Evolutionary conservation across 2,113 vertebrate genomes (phyloP), one percentile per base, ranked within the genome.

Genomic region (Phrynosoma platyrhinos): DNA sequence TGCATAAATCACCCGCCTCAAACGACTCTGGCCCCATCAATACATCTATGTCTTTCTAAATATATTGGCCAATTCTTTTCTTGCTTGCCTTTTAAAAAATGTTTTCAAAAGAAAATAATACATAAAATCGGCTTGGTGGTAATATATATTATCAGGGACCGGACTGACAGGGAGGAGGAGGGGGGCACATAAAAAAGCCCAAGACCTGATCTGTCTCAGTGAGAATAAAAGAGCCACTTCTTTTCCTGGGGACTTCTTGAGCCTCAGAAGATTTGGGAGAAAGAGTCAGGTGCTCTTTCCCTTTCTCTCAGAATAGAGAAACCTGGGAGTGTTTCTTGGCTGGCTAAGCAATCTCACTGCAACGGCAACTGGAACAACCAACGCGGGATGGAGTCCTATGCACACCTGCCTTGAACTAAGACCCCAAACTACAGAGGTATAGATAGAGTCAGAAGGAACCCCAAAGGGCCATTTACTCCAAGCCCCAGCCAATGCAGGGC

Each of bases 1-100:
- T 30, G 42, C 52, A 93, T 88, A 91, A 79, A 90, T 93, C 94
- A 90, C 89, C 18, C 36, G 83, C 87, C 92, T 92, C 92, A 80
- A 82, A 80, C 0, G 53, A 69, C 89, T 1, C 42, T 20, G 21
- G 80, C 75, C 91, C 87, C 87, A 13, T 58, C 92, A 69, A 90
- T 91, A 80, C 14, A 88, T 95, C 94, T 92, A 55, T 90, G 87
- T 91, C 93, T 92, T 84, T 16, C 91, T 20, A 1, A 27, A 58
- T 68, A 86, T 79, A 81, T 53, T 12, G 72, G 32, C 42, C 62
- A 87, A 87, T 84, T 69, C 40, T 36, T 92, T 55, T 79, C 53
- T 2, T 66, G 32, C 77, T 12, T 75, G 2, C 52, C 10, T 79
- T 40, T 53, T 74, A 30, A 71, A 71, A 40, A 16, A 68, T 36